Conservation (phyloP, 2,113 vertebrate genomes). For the Triplophysa dalaica region DNA sequence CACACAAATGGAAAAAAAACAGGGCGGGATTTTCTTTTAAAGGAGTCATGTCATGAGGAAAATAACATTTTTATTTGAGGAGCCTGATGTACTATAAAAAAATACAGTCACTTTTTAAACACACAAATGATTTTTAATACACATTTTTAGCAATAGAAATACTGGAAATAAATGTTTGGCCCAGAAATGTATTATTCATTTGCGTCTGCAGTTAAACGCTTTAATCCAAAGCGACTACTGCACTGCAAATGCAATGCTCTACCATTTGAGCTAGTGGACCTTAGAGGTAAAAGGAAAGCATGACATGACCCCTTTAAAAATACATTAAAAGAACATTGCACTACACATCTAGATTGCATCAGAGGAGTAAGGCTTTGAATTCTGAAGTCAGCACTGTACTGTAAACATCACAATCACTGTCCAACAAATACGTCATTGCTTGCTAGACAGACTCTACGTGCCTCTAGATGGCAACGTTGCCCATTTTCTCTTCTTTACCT, state of each 20-base stretch:
- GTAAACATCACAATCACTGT: conserved; percentile 32
- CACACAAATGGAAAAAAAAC: no score
- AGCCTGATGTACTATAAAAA: no score
- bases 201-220: no score
- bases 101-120: no score
- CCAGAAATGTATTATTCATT: no score
- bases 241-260: no score
- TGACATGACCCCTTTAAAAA: not conserved
- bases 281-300: not conserved
- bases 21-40: conserved; percentile 2
- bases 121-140: no score
- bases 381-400: conserved; percentile 62
- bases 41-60: not conserved
- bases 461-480: conserved; percentile 44
- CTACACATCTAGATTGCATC: conserved; percentile 19
- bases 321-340: conserved; percentile 1
- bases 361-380: conserved; percentile 74
- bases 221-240: no score
- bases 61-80: no score
- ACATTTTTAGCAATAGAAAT: no score
- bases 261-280: no score
- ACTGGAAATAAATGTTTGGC: no score
- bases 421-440: conserved; percentile 47
- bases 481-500: conserved; percentile 3
- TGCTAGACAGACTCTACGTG: conserved; percentile 11